phyloP scores from a whole-genome alignment of 2,113 vertebrate species.

The Cricetomys ansorgei region DNA sequence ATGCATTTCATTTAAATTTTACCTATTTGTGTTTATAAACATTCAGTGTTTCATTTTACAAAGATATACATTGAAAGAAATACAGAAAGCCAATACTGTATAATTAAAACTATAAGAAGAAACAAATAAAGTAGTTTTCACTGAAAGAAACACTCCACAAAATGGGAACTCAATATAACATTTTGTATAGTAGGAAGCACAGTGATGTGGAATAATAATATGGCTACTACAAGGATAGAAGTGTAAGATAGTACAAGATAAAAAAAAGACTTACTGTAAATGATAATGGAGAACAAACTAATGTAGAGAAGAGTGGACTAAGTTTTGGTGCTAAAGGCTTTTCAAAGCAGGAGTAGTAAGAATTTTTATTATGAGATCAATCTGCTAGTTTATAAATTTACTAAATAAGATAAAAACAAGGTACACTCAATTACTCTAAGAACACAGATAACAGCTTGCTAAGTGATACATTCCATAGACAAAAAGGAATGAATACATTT shows the following conservation, averaged over 20 bases:
- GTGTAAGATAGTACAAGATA: fast-evolving
- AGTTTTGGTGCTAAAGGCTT: background rate
- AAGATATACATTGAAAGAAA: background rate
- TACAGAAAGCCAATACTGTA: background rate
- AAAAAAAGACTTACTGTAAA: background rate
- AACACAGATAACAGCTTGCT: background rate
- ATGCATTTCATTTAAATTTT: background rate
- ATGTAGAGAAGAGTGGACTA: fast-evolving
- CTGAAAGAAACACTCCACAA: background rate
- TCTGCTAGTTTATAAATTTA: background rate
- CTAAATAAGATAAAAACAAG: background rate
- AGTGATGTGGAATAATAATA: background rate
- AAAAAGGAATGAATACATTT: background rate
- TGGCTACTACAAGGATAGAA: background rate
- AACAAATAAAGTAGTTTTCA: background rate
- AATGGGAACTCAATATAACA: background rate
- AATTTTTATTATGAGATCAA: background rate
- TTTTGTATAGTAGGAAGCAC: fast-evolving
- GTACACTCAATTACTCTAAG: background rate
- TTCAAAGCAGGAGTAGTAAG: background rate
- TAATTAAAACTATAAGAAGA: background rate
- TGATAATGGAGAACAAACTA: background rate
- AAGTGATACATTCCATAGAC: background rate
- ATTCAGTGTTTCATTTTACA: background rate
- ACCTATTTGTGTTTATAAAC: background rate